Conservation (phyloP, 1,140 invertebrate species). For the Plectrocnemia conspersa region DNA sequence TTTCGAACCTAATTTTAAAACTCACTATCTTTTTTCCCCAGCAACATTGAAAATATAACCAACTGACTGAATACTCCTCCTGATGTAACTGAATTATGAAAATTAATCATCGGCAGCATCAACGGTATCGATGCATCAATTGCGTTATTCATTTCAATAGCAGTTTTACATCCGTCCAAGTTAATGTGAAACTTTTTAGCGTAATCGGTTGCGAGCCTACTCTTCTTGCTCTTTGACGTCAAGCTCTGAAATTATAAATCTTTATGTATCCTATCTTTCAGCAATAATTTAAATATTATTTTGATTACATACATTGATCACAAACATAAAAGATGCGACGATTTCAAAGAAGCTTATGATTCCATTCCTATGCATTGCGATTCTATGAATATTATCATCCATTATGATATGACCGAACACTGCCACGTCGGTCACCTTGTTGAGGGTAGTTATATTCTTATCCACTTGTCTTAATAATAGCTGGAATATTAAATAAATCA, state of each 20-base stretch:
- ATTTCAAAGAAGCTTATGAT: background rate
- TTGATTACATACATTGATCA: conserved; percentile 26
- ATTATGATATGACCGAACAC: conserved; percentile 56
- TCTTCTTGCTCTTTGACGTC: conserved; percentile 30
- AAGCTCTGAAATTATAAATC: conserved; percentile 32
- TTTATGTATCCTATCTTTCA: conserved; percentile 10
- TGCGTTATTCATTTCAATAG: conserved; percentile 40
- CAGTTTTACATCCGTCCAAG: conserved; percentile 33
- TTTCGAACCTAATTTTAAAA: no score
- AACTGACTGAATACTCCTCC: conserved; percentile 53
- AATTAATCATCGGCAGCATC: conserved; percentile 34
- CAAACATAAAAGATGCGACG: background rate
- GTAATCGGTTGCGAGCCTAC: conserved; percentile 37
- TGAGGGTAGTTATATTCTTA: conserved; percentile 42
- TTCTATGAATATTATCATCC: conserved; percentile 49
- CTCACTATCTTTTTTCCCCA: conserved; percentile 48
- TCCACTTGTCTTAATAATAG: conserved; percentile 43
- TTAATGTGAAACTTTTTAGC: conserved; percentile 39
- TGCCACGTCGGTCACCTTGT: conserved; percentile 55
- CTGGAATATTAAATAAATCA: conserved; percentile 36
- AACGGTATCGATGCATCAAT: conserved; percentile 36
- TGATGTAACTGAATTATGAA: conserved; percentile 44
- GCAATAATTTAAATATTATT: conserved; percentile 36
- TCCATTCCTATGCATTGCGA: conserved; percentile 46
- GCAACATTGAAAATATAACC: conserved; percentile 50